Conservation (phyloP, 2,113 vertebrate species). For the Chaenogobius annularis region DNA sequence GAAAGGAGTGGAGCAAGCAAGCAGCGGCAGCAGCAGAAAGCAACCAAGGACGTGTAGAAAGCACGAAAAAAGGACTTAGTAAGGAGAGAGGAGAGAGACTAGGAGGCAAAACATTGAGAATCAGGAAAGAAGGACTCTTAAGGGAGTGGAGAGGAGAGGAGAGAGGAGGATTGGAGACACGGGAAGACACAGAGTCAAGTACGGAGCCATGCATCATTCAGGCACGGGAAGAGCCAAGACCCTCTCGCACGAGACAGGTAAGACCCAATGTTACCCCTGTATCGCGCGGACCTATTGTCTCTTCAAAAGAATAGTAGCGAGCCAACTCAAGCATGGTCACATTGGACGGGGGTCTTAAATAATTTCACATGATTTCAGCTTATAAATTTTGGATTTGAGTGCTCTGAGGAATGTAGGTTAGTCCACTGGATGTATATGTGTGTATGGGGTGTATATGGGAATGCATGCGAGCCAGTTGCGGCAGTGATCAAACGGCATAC, state of each 20-base stretch:
- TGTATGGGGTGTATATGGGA: slow-evolving; percentile 1
- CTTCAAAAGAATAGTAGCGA: slow-evolving; percentile 35
- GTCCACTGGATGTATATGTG: neutral
- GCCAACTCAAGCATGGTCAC: neutral
- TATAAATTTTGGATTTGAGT: slow-evolving; percentile 17
- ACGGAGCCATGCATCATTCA: slow-evolving; percentile 91
- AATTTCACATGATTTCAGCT: slow-evolving; percentile 14
- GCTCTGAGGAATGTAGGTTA: slow-evolving; percentile 33
- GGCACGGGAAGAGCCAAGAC: slow-evolving; percentile 89
- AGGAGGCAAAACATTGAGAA: slow-evolving; percentile 62
- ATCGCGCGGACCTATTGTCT: slow-evolving; percentile 10
- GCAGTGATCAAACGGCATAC: slow-evolving; percentile 64
- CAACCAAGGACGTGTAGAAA: slow-evolving; percentile 51
- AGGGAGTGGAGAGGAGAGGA: slow-evolving; percentile 73
- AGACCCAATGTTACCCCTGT: slow-evolving; percentile 63
- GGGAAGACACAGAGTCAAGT: slow-evolving; percentile 73
- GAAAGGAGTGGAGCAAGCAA: slow-evolving; percentile 66
- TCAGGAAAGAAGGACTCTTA: slow-evolving; percentile 62
- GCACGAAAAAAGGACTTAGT: slow-evolving; percentile 37
- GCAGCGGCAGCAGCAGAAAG: slow-evolving; percentile 9
- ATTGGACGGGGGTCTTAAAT: slow-evolving; percentile 19
- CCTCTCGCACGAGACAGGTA: slow-evolving; percentile 95
- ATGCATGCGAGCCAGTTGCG: slow-evolving; percentile 15
- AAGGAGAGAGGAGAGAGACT: slow-evolving; percentile 6
- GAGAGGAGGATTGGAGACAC: slow-evolving; percentile 82